Percentiles rank a stretch among this genome's conserved stretches.
Conservation (phyloP, 2,113 vertebrate species). For the Zosterops pallidus region DNA sequence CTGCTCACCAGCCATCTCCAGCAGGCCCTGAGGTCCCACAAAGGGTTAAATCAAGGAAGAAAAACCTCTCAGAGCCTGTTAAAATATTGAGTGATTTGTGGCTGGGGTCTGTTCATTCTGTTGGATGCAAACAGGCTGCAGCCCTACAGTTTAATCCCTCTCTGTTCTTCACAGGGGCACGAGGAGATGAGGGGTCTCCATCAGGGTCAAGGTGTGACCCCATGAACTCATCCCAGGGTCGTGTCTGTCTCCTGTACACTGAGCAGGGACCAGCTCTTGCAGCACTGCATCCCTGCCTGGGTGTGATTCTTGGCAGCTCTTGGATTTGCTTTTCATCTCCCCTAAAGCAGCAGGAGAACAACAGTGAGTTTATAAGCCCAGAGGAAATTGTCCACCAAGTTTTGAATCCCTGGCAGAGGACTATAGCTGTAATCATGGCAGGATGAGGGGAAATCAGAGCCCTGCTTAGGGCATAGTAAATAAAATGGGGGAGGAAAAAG, state of each 20-base stretch:
- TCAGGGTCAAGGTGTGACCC: background rate
- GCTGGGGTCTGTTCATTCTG: background rate
- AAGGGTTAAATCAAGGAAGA: background rate
- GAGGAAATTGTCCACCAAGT: background rate
- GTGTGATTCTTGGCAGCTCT: constrained; percentile 25
- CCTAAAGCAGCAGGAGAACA: background rate
- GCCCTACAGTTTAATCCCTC: background rate
- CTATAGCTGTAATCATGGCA: background rate
- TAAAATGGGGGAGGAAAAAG: background rate
- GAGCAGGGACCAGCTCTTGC: background rate
- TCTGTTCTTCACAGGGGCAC: background rate
- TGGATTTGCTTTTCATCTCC: constrained; percentile 10
- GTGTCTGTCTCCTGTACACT: background rate
- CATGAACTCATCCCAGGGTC: background rate
- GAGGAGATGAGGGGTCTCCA: background rate
- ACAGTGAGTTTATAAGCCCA: background rate
- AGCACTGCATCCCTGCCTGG: background rate
- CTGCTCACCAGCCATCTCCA: background rate
- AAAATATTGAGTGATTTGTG: background rate
- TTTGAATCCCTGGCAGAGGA: constrained; percentile 16
- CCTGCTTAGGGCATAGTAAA: background rate
- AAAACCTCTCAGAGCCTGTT: background rate
- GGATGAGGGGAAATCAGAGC: constrained; percentile 33
- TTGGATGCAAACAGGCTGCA: accelerated
- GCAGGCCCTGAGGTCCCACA: background rate